Percentiles rank a stretch among this genome's conserved stretches.
Evolutionary conservation across 2,797 vertebrate genomes (phyloP).

Genomic region (Taenioides sp.): DNA sequence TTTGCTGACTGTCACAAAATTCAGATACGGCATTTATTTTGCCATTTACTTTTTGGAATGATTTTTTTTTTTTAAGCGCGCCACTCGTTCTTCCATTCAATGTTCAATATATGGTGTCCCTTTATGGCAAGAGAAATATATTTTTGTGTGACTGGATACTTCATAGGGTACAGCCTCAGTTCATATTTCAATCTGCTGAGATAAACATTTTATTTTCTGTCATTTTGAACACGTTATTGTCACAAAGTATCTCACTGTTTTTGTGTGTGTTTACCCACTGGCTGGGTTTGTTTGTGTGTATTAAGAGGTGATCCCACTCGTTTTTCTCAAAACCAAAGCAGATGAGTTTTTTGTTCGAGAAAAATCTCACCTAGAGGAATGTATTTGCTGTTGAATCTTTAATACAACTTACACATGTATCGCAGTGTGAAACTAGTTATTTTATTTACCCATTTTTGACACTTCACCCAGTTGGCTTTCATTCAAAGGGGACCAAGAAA

Average conservation of each 20-base stretch:
- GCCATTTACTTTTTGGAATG: slow-evolving; percentile 50
- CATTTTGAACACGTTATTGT: slow-evolving; percentile 36
- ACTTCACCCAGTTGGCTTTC: slow-evolving; percentile 30
- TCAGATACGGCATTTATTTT: slow-evolving; percentile 25
- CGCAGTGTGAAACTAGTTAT: slow-evolving; percentile 24
- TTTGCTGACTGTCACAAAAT: slow-evolving; percentile 30
- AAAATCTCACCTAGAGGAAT: slow-evolving; percentile 45
- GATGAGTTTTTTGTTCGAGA: slow-evolving; percentile 33
- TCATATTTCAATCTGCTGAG: slow-evolving; percentile 48
- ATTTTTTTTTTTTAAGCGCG: slow-evolving; percentile 44
- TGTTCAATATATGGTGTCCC: slow-evolving; percentile 48
- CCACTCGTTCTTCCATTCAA: slow-evolving; percentile 70
- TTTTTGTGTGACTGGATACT: slow-evolving; percentile 53
- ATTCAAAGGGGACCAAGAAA: slow-evolving; percentile 45
- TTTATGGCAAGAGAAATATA: slow-evolving; percentile 46
- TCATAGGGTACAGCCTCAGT: slow-evolving; percentile 46
- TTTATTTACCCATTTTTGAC: slow-evolving; percentile 15
- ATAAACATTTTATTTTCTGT: slow-evolving; percentile 36
- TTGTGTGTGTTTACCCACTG: slow-evolving; percentile 63
- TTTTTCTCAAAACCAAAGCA: slow-evolving; percentile 63
- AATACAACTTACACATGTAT: slow-evolving; percentile 30
- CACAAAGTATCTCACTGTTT: slow-evolving; percentile 31
- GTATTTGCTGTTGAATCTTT: slow-evolving; percentile 50
- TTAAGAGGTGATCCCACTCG: slow-evolving; percentile 52
- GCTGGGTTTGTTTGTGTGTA: slow-evolving; percentile 60